Percentiles rank a stretch among this genome's conserved stretches.
Conservation (phyloP, 2,113 vertebrate genomes). For the Noctilio leporinus region DNA sequence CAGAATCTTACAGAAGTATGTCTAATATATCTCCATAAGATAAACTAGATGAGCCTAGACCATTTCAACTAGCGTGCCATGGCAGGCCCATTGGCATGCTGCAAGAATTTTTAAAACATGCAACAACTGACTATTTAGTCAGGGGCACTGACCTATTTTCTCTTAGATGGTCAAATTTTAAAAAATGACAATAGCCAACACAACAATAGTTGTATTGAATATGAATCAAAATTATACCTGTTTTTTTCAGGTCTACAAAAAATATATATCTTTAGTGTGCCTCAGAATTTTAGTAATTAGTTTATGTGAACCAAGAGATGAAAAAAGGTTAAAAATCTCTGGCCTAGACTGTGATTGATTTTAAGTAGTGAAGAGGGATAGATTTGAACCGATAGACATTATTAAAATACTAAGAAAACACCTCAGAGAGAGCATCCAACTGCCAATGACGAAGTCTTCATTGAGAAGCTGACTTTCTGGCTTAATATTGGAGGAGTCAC, state of each 20-base stretch:
- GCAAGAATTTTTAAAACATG: background rate
- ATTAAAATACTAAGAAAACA: background rate
- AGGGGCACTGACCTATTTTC: background rate
- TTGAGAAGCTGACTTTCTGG: background rate
- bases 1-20: background rate
- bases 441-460: background rate
- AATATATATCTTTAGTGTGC: background rate
- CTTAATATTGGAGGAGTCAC: background rate
- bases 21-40: background rate
- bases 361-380: background rate
- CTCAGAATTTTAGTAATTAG: background rate
- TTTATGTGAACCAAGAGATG: background rate
- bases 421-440: background rate
- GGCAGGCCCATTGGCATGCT: background rate
- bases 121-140: background rate
- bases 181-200: background rate
- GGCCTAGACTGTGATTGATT: background rate
- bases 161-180: background rate
- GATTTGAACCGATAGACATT: background rate
- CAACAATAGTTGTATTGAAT: background rate
- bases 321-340: background rate
- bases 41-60: background rate
- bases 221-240: background rate
- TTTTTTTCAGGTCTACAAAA: background rate
- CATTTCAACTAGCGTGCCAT: background rate